Evolutionary conservation across 2,113 vertebrate species (phyloP).

Genomic region (Embiotoca jacksoni): DNA sequence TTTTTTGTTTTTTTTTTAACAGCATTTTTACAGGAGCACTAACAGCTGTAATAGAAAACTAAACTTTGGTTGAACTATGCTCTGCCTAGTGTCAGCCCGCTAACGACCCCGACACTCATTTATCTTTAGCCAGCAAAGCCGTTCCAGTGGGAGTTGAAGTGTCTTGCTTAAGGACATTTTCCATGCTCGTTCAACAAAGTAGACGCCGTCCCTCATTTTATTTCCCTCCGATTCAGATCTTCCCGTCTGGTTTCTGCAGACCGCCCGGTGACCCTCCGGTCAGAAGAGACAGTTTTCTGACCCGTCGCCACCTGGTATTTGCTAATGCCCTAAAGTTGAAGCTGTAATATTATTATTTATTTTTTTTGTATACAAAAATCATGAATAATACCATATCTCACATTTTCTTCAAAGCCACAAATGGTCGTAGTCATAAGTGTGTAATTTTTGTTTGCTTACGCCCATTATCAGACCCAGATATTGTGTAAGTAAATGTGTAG

Average conservation of each 20-base stretch:
- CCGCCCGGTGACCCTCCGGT: slow-evolving; percentile 22
- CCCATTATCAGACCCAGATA: neutral
- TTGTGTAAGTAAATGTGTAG: slow-evolving; percentile 64
- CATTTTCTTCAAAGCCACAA: accelerated
- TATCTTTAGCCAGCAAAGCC: slow-evolving; percentile 15
- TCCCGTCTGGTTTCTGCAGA: slow-evolving; percentile 11
- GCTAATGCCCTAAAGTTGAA: neutral
- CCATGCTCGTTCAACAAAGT: neutral
- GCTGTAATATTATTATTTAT: neutral
- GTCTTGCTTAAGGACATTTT: slow-evolving; percentile 20
- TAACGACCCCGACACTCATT: neutral
- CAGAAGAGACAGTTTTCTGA: slow-evolving; percentile 28
- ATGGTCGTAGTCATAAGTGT: neutral
- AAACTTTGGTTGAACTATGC: neutral
- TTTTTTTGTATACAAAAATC: too few relatives aligned
- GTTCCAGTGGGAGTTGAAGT: neutral
- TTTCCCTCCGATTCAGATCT: slow-evolving; percentile 4
- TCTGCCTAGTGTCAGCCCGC: neutral
- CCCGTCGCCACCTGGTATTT: slow-evolving; percentile 39
- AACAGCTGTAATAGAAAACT: neutral
- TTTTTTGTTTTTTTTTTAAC: too few relatives aligned
- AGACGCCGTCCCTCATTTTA: slow-evolving; percentile 9
- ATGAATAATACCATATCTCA: neutral
- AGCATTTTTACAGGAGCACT: too few relatives aligned
- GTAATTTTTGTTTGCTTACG: neutral